Evolutionary conservation across 1,140 invertebrate species (phyloP).

Genomic region (Drosophila neocordata): DNA sequence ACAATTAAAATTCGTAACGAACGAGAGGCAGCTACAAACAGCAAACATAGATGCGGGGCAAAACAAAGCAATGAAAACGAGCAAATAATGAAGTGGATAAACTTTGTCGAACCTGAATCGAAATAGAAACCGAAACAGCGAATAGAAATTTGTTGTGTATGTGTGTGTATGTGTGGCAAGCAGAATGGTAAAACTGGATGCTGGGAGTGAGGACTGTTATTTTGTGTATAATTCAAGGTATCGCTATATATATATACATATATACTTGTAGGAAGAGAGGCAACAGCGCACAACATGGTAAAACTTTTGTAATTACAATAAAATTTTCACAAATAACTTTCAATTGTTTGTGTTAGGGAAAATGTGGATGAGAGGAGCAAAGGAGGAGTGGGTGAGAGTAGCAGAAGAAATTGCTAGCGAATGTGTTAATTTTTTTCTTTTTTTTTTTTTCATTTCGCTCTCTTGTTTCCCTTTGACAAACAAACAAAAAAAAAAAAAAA

Average conservation of each 20-base stretch:
- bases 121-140: slow-evolving; percentile 53
- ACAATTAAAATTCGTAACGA: slow-evolving; percentile 75
- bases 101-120: slow-evolving; percentile 58
- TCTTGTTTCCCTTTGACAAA: not conserved
- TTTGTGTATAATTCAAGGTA: slow-evolving; percentile 78
- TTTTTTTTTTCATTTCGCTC: slow-evolving; percentile 6
- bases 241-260: slow-evolving; percentile 28
- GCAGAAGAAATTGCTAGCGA: slow-evolving; percentile 20
- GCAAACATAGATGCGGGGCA: slow-evolving; percentile 34
- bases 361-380: not conserved
- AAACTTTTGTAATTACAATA: slow-evolving; percentile 81
- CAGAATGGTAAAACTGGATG: not conserved
- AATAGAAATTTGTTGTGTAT: not conserved
- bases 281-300: slow-evolving; percentile 54
- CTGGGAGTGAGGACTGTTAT: slow-evolving; percentile 36
- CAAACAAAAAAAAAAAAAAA: slow-evolving; percentile 29
- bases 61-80: slow-evolving; percentile 77
- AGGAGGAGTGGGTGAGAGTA: not conserved
- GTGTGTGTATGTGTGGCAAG: not conserved
- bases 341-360: slow-evolving; percentile 62
- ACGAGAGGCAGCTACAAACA: slow-evolving; percentile 60
- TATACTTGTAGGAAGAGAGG: not conserved
- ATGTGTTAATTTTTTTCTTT: slow-evolving; percentile 56
- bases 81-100: slow-evolving; percentile 81
- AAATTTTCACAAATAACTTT: slow-evolving; percentile 81